Conservation (phyloP, 2,113 vertebrate genomes). For the Erythrocercus mccallii region DNA sequence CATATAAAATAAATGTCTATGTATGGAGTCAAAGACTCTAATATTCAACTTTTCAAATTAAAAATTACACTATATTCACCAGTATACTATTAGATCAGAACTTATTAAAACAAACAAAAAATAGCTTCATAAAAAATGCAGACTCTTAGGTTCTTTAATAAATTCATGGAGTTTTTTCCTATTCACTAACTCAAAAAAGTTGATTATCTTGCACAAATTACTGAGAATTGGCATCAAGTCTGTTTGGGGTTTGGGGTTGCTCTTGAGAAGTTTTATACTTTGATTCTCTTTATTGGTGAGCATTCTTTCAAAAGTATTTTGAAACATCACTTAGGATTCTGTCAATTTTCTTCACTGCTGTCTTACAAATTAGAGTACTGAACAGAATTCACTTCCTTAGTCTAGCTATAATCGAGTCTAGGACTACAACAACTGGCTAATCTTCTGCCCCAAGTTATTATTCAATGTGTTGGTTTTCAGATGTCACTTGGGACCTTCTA, state of each 20-base stretch:
- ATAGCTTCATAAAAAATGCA: not conserved
- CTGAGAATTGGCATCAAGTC: not conserved
- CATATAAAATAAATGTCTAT: not conserved
- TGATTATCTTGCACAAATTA: not conserved
- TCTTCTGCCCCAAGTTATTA: not conserved
- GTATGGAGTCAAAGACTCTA: not conserved
- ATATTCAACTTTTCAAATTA: not conserved
- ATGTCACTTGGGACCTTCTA: not conserved
- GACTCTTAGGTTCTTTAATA: not conserved
- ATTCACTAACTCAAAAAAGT: not conserved
- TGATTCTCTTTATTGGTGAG: not conserved
- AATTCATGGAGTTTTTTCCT: fast-evolving
- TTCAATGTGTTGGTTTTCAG: not conserved
- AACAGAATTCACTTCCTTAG: not conserved
- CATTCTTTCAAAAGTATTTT: not conserved
- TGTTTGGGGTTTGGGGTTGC: not conserved
- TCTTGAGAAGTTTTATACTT: not conserved
- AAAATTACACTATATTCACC: not conserved
- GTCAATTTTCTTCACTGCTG: not conserved
- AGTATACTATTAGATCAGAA: not conserved
- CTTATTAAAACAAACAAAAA: not conserved
- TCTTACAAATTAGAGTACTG: not conserved
- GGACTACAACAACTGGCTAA: not conserved
- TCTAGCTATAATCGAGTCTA: not conserved
- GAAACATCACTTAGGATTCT: not conserved